Base-by-base conservation (phyloP, 2,888 invertebrate species). In the Mesorhabditis belari region DNA sequence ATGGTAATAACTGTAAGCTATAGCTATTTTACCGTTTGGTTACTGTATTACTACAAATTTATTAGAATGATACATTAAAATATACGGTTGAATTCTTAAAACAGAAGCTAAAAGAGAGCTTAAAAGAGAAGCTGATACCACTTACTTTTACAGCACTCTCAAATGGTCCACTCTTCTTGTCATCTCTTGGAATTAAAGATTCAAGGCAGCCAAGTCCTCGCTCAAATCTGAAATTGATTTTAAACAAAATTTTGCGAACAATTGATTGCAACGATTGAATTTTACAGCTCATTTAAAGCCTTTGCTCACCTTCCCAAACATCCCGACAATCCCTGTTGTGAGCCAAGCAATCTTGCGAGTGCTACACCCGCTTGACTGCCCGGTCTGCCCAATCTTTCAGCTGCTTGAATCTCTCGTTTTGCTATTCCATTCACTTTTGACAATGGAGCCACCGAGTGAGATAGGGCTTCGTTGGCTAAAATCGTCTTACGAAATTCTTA, bases 291-390 rank as follows among this genome's bases (percentile, higher is more conserved):
- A n/a, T n/a, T n/a, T n/a, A n/a, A n/a, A n/a, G n/a, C n/a, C n/a
- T n/a, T n/a, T n/a, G n/a, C 1, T 35, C n/a, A 35, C 44, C 44
- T 35, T 35, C 44, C 44, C 12, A 35, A 9, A 35, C 44, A 35
- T 35, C 44, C 44, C 12, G 44, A 9, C 44, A 35, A 35, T 35
- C 44, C 44, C n/a, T 35, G 51, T 23, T 50, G 89, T 90, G 44
- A 17, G 62, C 93, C 92, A 66, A 93, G 87, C 83, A 95, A 87
- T 82, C 92, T 90, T 0, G 94, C 94, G 17, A 95, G 91, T 0
- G 93, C 91, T 77, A 95, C 92, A 67, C 94, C 93, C 29, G 93
- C 91, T 88, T 90, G 83, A 21, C 83, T 80, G 53, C 73, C 73
- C 5, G 71, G 70, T 12, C 73, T 51, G 24, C 73, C 73, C 1